Base-by-base conservation (phyloP, 2,797 vertebrate genomes). In the Mareca penelope region DNA sequence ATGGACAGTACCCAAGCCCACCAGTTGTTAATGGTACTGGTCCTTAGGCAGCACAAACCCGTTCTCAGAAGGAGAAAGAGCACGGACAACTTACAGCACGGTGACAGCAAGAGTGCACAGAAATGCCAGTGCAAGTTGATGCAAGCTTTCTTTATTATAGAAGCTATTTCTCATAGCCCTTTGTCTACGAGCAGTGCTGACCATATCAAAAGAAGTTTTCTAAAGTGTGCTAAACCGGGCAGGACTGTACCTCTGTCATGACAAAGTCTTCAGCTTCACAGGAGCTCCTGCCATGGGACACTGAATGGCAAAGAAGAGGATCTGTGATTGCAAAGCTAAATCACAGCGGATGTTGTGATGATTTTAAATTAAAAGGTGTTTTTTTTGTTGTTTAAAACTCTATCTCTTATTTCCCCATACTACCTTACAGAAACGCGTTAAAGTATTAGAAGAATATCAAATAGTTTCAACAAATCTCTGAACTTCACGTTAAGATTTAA, bases 151-250 rank as follows among this genome's bases (percentile, higher is more conserved):
- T 44, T 81, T 67, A 57, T 77, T 84, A 88, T 26, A 55, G 85
- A 84, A 90, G 17, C 65, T 84, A 79, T 81, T 96, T 88, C 85
- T 80, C 81, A 67, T 78, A 53, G 65, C 48, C 57, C 72, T 60
- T 40, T 71, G 56, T 8, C 0, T 33, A 33, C 92, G 71, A 93
- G 70, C 9, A 3, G 1, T 84, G 80, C n/a, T 71, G n/a, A 68
- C 57, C 6, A 4, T 12, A 79, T 5, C 56, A 69, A 92, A 37
- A 35, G 35, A 89, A 60, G 33, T n/a, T 78, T 46, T 80, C 57
- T 48, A 44, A 57, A 13, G 17, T 5, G 3, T 1, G 22, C 37
- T 55, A 65, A n/a, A 10, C 18, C 26, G 11, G 19, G 31, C 46
- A 64, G 31, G n/a, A 40, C 39, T 40, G 7, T 24, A 35, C 48